Percentiles rank a stretch among this genome's conserved stretches.
phyloP scores from a whole-genome alignment of 2,888 invertebrate genomes.

The Agriopis leucophaearia region DNA sequence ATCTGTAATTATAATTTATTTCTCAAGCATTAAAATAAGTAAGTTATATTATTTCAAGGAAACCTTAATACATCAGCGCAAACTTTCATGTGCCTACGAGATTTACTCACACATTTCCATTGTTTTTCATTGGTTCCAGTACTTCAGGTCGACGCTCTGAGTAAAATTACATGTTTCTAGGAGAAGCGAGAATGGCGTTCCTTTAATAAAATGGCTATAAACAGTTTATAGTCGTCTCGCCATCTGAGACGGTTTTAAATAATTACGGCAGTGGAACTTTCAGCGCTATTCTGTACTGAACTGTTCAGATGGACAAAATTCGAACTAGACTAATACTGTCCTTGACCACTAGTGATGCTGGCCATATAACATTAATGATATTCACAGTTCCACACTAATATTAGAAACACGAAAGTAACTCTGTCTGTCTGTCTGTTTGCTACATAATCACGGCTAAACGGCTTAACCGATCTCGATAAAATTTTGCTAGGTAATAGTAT shows the following conservation, averaged over 20 bases:
- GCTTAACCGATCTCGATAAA: no score
- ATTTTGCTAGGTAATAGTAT: no score
- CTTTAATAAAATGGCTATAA: constrained; percentile 49
- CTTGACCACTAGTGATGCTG: no score
- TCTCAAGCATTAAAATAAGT: neutral
- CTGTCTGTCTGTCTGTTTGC: no score
- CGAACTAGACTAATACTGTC: no score
- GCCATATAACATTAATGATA: neutral
- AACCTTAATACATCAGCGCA: neutral
- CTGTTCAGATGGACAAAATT: neutral
- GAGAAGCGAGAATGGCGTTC: constrained; percentile 42
- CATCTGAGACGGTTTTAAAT: constrained; percentile 58
- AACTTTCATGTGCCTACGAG: neutral
- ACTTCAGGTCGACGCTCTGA: constrained; percentile 3
- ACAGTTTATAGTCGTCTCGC: constrained; percentile 50
- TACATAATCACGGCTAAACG: no score
- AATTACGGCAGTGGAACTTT: constrained; percentile 54
- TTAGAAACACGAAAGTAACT: no score
- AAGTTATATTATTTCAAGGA: neutral
- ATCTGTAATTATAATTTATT: no score
- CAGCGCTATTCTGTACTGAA: constrained; percentile 45
- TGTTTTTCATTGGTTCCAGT: constrained; percentile 16
- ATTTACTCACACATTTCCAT: constrained; percentile 1
- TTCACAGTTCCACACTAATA: no score
- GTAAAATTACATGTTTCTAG: constrained; percentile 26